Percentiles rank a stretch among this genome's conserved stretches.
phyloP scores from a whole-genome alignment of 2,797 vertebrate species.

The Dipus sagitta region DNA sequence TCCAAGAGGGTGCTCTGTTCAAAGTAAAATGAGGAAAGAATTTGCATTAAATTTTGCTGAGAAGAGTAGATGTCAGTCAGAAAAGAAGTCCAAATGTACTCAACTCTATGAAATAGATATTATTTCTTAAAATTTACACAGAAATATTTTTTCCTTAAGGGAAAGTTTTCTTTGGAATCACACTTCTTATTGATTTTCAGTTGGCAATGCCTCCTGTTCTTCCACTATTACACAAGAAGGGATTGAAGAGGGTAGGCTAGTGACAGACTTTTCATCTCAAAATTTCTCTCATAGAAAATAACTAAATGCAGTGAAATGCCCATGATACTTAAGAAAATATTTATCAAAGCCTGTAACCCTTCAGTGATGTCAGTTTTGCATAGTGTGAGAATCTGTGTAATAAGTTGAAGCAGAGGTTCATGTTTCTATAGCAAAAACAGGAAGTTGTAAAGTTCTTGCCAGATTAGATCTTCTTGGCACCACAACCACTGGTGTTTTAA shows the following conservation, averaged over 20 bases:
- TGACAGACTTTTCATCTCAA: slow-evolving; percentile 12
- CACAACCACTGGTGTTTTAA: not conserved
- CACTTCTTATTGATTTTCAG: slow-evolving; percentile 50
- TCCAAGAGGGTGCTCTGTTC: not conserved
- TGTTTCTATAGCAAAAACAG: slow-evolving; percentile 43
- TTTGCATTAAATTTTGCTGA: slow-evolving; percentile 53
- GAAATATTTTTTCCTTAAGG: slow-evolving; percentile 48
- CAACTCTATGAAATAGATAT: slow-evolving; percentile 52
- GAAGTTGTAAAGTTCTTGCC: slow-evolving; percentile 15
- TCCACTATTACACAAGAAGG: not conserved
- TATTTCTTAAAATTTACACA: slow-evolving; percentile 34
- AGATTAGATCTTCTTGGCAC: slow-evolving; percentile 4
- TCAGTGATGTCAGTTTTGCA: not conserved
- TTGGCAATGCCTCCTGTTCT: not conserved
- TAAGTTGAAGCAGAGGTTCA: slow-evolving; percentile 19
- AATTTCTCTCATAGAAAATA: slow-evolving; percentile 28
- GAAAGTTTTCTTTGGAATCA: slow-evolving; percentile 32
- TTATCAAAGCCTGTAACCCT: not conserved
- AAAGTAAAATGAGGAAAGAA: slow-evolving; percentile 39
- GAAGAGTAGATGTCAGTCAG: slow-evolving; percentile 3
- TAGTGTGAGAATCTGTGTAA: not conserved
- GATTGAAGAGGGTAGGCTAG: not conserved
- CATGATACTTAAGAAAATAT: slow-evolving; percentile 54
- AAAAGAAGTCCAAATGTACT: slow-evolving; percentile 17
- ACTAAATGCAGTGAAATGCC: not conserved